Conservation (phyloP, 1,140 invertebrate genomes). For the Bathynomus jamesi region DNA sequence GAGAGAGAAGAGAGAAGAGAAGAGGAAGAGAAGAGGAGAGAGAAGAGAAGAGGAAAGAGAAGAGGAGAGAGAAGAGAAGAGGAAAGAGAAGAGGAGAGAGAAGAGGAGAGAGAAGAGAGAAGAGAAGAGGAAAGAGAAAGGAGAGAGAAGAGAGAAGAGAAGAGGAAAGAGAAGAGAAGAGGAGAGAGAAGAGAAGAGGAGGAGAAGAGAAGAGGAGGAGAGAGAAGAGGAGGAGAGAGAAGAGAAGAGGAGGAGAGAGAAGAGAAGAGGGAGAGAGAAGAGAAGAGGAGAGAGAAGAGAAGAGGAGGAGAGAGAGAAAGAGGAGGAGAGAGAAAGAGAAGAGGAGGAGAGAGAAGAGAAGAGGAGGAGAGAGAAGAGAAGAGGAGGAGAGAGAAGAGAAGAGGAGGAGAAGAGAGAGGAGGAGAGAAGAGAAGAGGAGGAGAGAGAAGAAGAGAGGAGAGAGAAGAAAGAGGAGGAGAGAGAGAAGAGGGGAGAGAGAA, state of each 20-base stretch:
- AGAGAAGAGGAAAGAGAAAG: background rate
- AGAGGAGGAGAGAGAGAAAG: background rate
- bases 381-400: background rate
- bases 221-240: background rate
- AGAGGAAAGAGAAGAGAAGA: conserved; percentile 6
- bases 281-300: background rate
- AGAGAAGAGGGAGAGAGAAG: background rate
- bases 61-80: too few species aligned
- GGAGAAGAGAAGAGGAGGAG: too few species aligned
- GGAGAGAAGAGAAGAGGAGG: background rate
- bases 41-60: too few species aligned
- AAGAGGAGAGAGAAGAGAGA: too few species aligned
- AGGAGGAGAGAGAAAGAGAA: background rate
- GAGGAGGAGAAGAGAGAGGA: conserved; percentile 1
- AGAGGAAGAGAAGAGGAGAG: too few species aligned
- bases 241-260: background rate
- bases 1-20: too few species aligned
- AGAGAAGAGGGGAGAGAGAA: background rate
- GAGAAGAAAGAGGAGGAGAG: background rate
- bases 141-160: background rate
- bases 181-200: background rate
- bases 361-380: background rate
- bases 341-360: background rate
- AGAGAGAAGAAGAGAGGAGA: background rate
- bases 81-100: too few species aligned